Evolutionary conservation across 2,113 vertebrate genomes (phyloP).

Genomic region (Potamarius usumacintae): DNA sequence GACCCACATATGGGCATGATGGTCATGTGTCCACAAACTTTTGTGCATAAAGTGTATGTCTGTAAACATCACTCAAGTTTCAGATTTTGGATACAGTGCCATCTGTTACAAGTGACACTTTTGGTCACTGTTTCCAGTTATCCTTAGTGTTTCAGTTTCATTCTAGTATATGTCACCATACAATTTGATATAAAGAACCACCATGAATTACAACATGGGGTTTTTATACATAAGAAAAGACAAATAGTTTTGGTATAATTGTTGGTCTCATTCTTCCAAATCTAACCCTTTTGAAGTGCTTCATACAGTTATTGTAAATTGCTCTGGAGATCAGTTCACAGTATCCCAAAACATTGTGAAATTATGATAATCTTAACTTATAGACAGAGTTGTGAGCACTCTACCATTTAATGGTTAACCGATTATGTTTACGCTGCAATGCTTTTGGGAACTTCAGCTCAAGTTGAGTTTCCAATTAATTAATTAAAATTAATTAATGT

Average conservation of each 20-base stretch:
- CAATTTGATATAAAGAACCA: not conserved
- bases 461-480: not conserved
- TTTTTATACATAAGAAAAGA: not conserved
- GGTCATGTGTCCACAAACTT: not conserved
- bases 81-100: not conserved
- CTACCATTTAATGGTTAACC: not conserved
- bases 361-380: not conserved
- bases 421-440: not conserved
- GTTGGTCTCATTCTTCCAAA: not conserved
- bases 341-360: constrained; percentile 12
- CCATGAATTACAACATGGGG: not conserved
- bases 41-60: not conserved
- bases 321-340: not conserved
- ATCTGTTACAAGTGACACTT: not conserved
- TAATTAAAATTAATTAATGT: not conserved
- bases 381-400: not conserved
- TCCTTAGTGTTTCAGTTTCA: too few species aligned
- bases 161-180: too few species aligned
- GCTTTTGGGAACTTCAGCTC: not conserved
- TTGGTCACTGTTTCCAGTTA: too few species aligned
- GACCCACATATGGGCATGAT: not conserved
- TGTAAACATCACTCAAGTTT: not conserved
- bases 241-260: not conserved
- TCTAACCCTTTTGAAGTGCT: not conserved
- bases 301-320: not conserved